Conservation (phyloP, 2,113 vertebrate genomes). For the Megaleporinus macrocephalus region DNA sequence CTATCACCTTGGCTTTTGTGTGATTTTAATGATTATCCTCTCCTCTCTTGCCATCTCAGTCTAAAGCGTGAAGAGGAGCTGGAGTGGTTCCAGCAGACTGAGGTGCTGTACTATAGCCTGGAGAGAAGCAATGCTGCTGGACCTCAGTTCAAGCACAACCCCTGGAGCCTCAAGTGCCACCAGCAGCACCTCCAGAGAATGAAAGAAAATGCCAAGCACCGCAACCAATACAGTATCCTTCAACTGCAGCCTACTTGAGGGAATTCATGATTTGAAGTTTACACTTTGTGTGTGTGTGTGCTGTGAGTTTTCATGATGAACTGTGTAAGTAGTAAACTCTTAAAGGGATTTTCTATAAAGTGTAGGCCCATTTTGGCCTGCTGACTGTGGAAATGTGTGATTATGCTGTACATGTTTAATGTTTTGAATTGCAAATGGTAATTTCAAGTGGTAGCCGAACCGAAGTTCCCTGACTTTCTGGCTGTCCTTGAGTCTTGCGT, state of each 20-base stretch:
- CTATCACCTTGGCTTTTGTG: neutral
- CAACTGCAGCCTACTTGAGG: neutral
- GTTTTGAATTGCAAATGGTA: neutral
- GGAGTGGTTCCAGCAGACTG: conserved; percentile 72
- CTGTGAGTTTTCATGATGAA: neutral
- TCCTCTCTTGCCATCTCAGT: conserved; percentile 68
- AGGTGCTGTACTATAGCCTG: conserved; percentile 92
- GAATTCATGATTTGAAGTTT: neutral
- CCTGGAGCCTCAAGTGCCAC: conserved; percentile 98
- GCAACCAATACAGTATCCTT: conserved; percentile 99
- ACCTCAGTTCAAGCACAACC: conserved; percentile 95
- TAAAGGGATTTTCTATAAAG: neutral
- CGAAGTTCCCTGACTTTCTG: no score
- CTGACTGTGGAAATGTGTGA: neutral
- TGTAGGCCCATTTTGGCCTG: neutral
- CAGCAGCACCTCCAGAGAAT: conserved; percentile 96
- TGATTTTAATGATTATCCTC: neutral
- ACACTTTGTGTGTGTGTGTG: neutral
- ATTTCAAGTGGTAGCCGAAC: no score
- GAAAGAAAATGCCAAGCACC: conserved; percentile 97
- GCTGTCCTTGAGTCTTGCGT: neutral
- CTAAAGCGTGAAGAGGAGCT: conserved; percentile 87
- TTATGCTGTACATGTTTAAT: no score
- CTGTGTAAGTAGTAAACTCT: neutral
- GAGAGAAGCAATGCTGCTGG: conserved; percentile 88